Conservation (phyloP, 2,113 vertebrate genomes). For the Galemys pyrenaicus region DNA sequence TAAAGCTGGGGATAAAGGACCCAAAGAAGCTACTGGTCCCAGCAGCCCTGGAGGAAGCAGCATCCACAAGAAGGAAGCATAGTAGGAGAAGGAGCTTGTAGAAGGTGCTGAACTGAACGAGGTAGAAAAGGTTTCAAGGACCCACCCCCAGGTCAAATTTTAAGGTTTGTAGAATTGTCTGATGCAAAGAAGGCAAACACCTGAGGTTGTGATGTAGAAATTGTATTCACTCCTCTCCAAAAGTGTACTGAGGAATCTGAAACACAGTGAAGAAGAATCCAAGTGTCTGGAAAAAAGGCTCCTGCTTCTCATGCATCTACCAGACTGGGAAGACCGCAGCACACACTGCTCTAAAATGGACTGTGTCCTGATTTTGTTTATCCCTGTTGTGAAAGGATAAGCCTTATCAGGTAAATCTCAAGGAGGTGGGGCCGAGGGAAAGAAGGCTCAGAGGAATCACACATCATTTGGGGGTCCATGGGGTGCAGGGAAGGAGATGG, state of each 20-base stretch:
- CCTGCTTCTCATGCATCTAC: not conserved
- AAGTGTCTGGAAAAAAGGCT: not conserved
- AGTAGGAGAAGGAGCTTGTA: not conserved
- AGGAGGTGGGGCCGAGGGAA: not conserved
- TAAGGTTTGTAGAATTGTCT: not conserved
- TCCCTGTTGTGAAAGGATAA: not conserved
- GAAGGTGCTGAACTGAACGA: too few relatives aligned
- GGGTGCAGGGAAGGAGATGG: not conserved
- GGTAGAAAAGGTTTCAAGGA: not conserved
- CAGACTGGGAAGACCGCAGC: not conserved
- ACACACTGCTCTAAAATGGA: not conserved
- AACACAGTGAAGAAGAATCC: not conserved
- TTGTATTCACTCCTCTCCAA: not conserved
- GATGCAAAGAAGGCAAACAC: not conserved
- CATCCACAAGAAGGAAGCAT: fast-evolving
- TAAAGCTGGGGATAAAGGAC: not conserved
- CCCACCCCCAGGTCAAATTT: not conserved
- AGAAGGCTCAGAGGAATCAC: not conserved
- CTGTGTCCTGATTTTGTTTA: not conserved
- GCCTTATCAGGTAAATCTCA: not conserved
- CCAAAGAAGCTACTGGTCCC: not conserved
- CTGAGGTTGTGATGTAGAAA: not conserved
- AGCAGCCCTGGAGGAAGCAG: not conserved
- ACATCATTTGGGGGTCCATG: too few relatives aligned
- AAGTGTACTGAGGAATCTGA: not conserved